Conservation (phyloP, 2,113 vertebrate species). For the Aphyosemion australe region DNA sequence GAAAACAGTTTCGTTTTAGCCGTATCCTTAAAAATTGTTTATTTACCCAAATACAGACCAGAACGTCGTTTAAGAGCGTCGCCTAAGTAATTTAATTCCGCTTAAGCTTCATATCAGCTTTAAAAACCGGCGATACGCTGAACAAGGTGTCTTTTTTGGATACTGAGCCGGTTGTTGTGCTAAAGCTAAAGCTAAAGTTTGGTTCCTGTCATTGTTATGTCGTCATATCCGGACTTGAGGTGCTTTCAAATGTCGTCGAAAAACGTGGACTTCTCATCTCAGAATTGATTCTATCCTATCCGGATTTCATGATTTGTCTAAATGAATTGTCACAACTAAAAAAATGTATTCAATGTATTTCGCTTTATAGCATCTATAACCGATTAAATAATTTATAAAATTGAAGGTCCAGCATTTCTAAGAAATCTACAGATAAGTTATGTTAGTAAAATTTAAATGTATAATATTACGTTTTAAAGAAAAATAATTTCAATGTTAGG, state of each 20-base stretch:
- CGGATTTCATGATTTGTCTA: too few relatives aligned
- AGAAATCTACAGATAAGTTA: too few relatives aligned
- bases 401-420: too few relatives aligned
- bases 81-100: constrained; percentile 27
- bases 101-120: constrained; percentile 43
- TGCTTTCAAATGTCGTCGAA: not conserved
- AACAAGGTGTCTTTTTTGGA: constrained; percentile 2
- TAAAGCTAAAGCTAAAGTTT: constrained; percentile 49
- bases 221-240: constrained; percentile 50
- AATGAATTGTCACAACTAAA: too few relatives aligned
- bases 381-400: too few relatives aligned
- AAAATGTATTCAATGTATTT: not conserved
- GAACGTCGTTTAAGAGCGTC: not conserved
- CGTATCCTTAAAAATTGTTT: not conserved
- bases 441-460: too few relatives aligned
- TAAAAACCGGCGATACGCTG: not conserved
- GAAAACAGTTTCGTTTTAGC: constrained; percentile 10
- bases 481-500: too few relatives aligned
- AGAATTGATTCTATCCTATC: too few relatives aligned
- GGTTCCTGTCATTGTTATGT: constrained; percentile 29
- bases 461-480: too few relatives aligned
- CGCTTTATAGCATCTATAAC: too few relatives aligned
- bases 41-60: not conserved
- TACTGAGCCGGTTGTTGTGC: constrained; percentile 18
- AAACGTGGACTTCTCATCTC: not conserved